phyloP scores from a whole-genome alignment of 2,888 invertebrate species.

The Eilema sororculum region DNA sequence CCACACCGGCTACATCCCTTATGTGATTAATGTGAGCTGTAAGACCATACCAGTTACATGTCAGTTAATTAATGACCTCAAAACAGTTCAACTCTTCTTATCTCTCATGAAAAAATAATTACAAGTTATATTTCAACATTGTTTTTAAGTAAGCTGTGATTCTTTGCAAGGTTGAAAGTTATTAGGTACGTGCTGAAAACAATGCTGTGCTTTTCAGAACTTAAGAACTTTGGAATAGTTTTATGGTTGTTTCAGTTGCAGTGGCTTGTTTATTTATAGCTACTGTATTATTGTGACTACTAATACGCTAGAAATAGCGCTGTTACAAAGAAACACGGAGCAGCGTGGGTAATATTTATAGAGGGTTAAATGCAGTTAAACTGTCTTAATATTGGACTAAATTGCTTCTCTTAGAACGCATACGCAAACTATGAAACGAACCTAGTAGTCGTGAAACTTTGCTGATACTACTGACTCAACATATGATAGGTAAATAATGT shows the following conservation, averaged over 20 bases:
- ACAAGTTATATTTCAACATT: not conserved
- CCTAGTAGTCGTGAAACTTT: not conserved
- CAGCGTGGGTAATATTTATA: too few species aligned
- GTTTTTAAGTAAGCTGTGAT: not conserved
- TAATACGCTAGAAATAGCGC: too few species aligned
- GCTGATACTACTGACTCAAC: too few species aligned
- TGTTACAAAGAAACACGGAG: too few species aligned
- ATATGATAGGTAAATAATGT: not conserved
- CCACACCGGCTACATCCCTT: conserved; percentile 93
- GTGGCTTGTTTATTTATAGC: not conserved
- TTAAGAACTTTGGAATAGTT: not conserved
- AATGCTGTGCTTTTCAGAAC: not conserved
- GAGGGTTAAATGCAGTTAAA: not conserved
- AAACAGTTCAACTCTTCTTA: not conserved
- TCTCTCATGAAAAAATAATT: not conserved
- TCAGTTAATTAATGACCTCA: conserved; percentile 34
- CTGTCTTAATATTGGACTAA: not conserved
- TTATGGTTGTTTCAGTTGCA: not conserved
- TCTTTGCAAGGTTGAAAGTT: not conserved
- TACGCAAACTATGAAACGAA: not conserved
- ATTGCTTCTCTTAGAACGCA: not conserved
- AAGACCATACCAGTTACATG: conserved; percentile 60
- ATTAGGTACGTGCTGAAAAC: not conserved
- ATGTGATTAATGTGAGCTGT: conserved; percentile 97
- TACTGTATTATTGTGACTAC: too few species aligned